phyloP scores from a whole-genome alignment of 2,797 vertebrate species.

The Betta splendens region DNA sequence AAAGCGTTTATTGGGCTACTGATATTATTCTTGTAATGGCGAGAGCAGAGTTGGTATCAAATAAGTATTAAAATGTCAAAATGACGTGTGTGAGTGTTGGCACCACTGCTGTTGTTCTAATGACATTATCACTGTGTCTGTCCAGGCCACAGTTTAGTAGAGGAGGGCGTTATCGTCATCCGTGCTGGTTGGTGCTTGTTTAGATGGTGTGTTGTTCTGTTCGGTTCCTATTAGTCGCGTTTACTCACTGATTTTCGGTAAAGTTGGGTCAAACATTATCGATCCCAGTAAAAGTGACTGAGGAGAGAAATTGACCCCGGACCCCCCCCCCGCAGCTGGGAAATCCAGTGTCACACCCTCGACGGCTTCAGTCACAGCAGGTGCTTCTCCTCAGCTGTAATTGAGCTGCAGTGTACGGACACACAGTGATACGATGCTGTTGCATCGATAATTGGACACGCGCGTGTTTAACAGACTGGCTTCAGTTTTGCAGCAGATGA shows the following conservation, averaged over 20 bases:
- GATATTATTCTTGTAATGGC: background rate
- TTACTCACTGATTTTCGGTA: constrained; percentile 38
- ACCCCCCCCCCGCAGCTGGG: constrained; percentile 36
- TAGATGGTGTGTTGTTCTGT: background rate
- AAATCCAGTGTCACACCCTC: constrained; percentile 50
- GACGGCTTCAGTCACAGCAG: constrained; percentile 49
- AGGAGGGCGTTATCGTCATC: background rate
- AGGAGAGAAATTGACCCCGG: constrained; percentile 56
- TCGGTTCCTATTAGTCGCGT: constrained; percentile 24
- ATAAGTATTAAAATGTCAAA: background rate
- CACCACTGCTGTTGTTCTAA: background rate
- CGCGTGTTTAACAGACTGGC: constrained; percentile 37
- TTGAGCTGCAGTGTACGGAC: constrained; percentile 39
- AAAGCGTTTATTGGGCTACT: no score
- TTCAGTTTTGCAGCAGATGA: constrained; percentile 43
- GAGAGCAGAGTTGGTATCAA: no score
- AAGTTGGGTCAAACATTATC: constrained; percentile 58
- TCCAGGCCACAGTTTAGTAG: background rate
- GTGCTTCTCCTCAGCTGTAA: constrained; percentile 55
- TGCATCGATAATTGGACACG: constrained; percentile 47
- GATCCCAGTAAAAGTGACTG: constrained; percentile 49
- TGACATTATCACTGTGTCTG: background rate
- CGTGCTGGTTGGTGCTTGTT: background rate
- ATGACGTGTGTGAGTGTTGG: background rate
- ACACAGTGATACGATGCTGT: constrained; percentile 56